Evolutionary conservation across 1,140 invertebrate genomes (phyloP), one percentile per base, ranked within the genome.

Genomic region (Bombyx mandarina): DNA sequence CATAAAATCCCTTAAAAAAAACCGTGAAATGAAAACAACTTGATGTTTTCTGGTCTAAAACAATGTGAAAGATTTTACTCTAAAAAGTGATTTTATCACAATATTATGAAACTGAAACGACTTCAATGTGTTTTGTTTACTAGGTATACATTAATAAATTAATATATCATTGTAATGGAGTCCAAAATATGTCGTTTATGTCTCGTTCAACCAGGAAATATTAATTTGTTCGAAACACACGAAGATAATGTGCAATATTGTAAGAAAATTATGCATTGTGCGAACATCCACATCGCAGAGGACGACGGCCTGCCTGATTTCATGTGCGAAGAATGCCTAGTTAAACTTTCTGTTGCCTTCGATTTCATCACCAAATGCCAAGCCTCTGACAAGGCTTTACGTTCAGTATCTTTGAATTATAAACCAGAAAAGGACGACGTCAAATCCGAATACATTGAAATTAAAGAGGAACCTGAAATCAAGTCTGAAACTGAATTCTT

Each of bases 301-400:
- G 73, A 76, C 10, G 86, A 88, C 45, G 78, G 77, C 0, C 63
- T 86, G 9, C 85, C 86, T 2, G 66, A 64, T 3, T 60, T 61
- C 35, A 75, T 88, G 6, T 88, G 86, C 48, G 57, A 56, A 1
- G 55, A 49, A 8, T 88, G 86, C 63, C 57, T 69, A 1, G 57
- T 55, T 5, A 82, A 88, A 26, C 69, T 88, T 2, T 54, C 63
- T 0, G 42, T 75, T 0, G 64, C 71, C 0, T 85, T 84, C 54
- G 64, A 73, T 18, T 88, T 88, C 63, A 67, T 83, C 0, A 60
- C 64, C 35, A 84, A 77, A 65, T 88, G 82, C 58, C 77, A 83
- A 61, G 67, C 75, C 0, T 78, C 85, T 0, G 86, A 88, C 53
- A 67, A 65, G 48, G 71, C 73, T 1, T 61, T 88, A 10, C 69